Evolutionary conservation across 2,797 vertebrate genomes (phyloP).

Genomic region (Etheostoma perlongum): DNA sequence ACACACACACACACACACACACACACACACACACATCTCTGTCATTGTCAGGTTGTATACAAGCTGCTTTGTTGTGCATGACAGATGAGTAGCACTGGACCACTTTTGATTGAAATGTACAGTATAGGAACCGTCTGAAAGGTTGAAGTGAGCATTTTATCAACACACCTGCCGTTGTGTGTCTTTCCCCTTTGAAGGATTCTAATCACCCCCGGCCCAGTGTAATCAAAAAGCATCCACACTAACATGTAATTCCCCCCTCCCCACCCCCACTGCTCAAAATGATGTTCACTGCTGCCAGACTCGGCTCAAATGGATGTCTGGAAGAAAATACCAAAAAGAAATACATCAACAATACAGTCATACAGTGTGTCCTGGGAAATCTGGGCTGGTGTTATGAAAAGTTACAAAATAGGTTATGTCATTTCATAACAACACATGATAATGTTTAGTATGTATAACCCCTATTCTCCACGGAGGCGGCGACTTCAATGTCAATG

Average conservation of each 20-base stretch:
- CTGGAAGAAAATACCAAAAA: constrained; percentile 4
- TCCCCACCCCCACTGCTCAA: not conserved
- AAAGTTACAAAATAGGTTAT: not conserved
- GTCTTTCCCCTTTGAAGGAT: constrained; percentile 58
- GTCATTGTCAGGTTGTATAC: constrained; percentile 25
- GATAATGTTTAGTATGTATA: not conserved
- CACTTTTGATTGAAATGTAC: constrained; percentile 57
- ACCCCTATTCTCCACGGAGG: no score
- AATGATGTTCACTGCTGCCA: constrained; percentile 21
- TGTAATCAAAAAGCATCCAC: constrained; percentile 73
- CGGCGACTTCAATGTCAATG: no score
- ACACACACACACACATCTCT: not conserved
- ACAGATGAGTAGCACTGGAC: constrained; percentile 35
- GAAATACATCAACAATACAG: constrained; percentile 7
- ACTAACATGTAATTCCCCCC: constrained; percentile 48
- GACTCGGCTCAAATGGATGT: constrained; percentile 13
- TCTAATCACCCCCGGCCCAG: constrained; percentile 55
- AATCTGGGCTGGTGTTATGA: not conserved
- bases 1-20: not conserved
- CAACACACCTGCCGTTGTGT: constrained; percentile 19
- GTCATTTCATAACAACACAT: no score
- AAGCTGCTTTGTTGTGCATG: not conserved
- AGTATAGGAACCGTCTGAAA: constrained; percentile 41
- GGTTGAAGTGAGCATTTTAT: constrained; percentile 43
- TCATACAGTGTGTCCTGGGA: not conserved